These are phyloP conservation scores for Drosophila phalerata DNA, from an alignment of 2,888 invertebrate genomes.

Conservation along the genomic window DNA sequence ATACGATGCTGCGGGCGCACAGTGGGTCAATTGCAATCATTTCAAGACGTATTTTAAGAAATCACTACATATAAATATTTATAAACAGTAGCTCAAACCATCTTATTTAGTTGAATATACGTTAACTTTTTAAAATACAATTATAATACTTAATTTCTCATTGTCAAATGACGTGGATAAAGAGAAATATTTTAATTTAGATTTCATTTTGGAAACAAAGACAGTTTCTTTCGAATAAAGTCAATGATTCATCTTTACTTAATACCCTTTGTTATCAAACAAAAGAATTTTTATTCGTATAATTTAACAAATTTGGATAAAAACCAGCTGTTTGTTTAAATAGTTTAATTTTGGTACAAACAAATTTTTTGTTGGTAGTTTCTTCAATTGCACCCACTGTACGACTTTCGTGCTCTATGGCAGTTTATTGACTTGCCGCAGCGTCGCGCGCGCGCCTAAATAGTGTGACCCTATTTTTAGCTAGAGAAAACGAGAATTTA, in stretches of 20 bases:
- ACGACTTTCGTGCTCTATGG: constrained; percentile 40
- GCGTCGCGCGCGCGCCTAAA: constrained; percentile 55
- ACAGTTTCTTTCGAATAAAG: neutral
- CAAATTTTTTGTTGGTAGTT: too few relatives aligned
- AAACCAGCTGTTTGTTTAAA: neutral
- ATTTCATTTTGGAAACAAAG: neutral
- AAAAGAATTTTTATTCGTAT: too few relatives aligned
- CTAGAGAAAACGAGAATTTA: constrained; percentile 59
- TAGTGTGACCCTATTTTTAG: constrained; percentile 78
- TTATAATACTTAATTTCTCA: too few relatives aligned
- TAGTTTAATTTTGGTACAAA: too few relatives aligned
- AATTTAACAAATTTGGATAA: neutral
- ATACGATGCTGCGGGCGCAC: constrained; percentile 76
- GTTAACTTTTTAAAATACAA: too few relatives aligned
- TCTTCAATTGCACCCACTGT: constrained; percentile 38
- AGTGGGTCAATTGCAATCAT: constrained; percentile 38
- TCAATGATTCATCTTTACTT: constrained; percentile 2
- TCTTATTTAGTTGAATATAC: too few relatives aligned
- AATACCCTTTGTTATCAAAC: too few relatives aligned
- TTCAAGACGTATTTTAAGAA: neutral
- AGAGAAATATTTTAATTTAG: neutral
- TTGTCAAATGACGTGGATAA: too few relatives aligned
- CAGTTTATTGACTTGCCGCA: constrained; percentile 77
- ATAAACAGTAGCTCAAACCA: too few relatives aligned
- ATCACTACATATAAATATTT: neutral